Conservation (phyloP, 2,888 invertebrate genomes). For the Heterodera filipjevi region DNA sequence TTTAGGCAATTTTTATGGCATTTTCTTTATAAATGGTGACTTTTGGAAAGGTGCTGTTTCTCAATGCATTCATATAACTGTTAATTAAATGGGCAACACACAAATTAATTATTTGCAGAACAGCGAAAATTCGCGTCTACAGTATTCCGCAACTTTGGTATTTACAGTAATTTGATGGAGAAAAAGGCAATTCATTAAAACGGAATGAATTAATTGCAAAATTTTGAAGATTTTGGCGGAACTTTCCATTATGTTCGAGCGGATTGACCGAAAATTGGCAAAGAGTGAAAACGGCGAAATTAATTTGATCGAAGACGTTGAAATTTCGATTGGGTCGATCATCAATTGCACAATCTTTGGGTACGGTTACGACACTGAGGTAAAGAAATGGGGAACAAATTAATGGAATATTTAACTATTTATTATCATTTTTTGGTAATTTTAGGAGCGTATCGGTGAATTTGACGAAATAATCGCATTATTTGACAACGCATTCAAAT, state of each 20-base stretch:
- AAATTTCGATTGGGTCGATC: conserved; percentile 33
- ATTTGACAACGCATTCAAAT: background rate
- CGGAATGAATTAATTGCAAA: background rate
- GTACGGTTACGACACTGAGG: conserved; percentile 31
- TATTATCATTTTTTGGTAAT: background rate
- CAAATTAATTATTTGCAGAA: conserved; percentile 7
- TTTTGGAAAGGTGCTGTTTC: conserved; percentile 4
- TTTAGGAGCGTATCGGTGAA: conserved; percentile 32
- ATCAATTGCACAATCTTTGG: conserved; percentile 36
- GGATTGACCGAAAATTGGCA: conserved; percentile 20
- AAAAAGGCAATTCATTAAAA: conserved; percentile 6
- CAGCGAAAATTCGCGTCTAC: conserved; percentile 21
- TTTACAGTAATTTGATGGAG: conserved; percentile 28
- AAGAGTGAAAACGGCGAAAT: conserved; percentile 6
- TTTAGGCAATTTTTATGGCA: conserved; percentile 22
- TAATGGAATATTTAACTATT: background rate
- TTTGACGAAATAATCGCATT: conserved; percentile 27
- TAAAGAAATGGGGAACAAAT: too few species aligned
- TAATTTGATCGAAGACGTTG: conserved; percentile 12
- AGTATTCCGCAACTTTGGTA: conserved; percentile 30
- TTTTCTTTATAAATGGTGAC: conserved; percentile 11
- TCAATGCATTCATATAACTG: background rate
- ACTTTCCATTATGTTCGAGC: conserved; percentile 14
- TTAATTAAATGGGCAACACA: background rate
- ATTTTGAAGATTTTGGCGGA: conserved; percentile 18